Conservation (phyloP, 2,113 vertebrate genomes). For the Xiphias gladius region DNA sequence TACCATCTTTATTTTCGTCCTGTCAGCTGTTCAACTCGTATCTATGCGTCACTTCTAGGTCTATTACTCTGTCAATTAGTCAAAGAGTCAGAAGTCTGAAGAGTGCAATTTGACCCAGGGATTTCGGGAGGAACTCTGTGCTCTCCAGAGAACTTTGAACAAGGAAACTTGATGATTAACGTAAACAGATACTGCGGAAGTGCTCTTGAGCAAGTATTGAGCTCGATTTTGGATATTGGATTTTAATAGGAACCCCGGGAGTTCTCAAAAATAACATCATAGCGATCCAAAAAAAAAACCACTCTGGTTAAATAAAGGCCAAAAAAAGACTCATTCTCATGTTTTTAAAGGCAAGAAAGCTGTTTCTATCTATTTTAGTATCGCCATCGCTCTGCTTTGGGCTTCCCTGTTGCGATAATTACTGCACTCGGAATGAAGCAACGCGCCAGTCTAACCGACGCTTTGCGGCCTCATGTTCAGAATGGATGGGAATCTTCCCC, state of each 20-base stretch:
- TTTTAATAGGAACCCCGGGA: not conserved
- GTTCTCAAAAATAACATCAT: not conserved
- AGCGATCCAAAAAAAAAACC: not conserved
- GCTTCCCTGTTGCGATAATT: slow-evolving; percentile 58
- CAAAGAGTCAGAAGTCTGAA: no score
- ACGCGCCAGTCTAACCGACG: slow-evolving; percentile 43
- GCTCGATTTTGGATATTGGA: not conserved
- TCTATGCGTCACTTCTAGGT: not conserved
- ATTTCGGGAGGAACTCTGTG: not conserved
- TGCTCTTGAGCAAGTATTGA: not conserved
- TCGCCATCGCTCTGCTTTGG: slow-evolving; percentile 17
- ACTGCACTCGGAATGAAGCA: slow-evolving; percentile 47
- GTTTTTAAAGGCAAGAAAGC: slow-evolving; percentile 36
- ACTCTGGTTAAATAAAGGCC: not conserved
- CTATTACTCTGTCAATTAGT: not conserved
- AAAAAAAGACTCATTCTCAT: not conserved
- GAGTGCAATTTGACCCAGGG: not conserved
- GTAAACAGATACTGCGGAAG: not conserved
- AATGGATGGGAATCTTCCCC: slow-evolving; percentile 70
- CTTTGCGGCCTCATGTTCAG: slow-evolving; percentile 27
- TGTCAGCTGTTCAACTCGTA: not conserved
- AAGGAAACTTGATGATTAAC: not conserved
- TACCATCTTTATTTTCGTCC: not conserved
- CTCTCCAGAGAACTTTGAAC: not conserved
- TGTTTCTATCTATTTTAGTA: slow-evolving; percentile 32